Evolutionary conservation across 2,113 vertebrate genomes (phyloP).

Genomic region (Limanda limanda): DNA sequence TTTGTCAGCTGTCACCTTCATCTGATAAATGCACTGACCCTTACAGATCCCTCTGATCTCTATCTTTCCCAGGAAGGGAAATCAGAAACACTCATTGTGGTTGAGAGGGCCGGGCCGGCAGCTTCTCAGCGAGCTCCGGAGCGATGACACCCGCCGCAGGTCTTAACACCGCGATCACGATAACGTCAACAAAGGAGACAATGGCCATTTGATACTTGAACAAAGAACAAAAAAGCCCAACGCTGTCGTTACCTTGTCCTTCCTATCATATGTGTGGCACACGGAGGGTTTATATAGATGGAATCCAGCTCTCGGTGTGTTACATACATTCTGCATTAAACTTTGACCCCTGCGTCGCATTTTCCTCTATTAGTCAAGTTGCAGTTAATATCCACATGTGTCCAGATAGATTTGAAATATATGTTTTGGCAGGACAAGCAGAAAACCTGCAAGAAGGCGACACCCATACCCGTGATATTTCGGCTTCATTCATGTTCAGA

Average conservation of each 20-base stretch:
- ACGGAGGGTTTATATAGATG: conserved; percentile 3
- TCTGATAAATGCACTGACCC: conserved; percentile 78
- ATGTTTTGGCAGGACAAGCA: too few species aligned
- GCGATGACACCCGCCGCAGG: conserved; percentile 31
- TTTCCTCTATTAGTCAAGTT: too few species aligned
- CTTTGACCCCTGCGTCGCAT: too few species aligned
- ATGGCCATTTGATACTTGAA: conserved; percentile 37
- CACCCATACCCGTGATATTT: too few species aligned
- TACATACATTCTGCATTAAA: too few species aligned
- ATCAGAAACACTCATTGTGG: conserved; percentile 56
- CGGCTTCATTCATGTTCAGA: too few species aligned
- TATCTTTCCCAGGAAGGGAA: conserved; percentile 51
- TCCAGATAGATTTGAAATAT: background rate
- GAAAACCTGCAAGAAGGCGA: too few species aligned
- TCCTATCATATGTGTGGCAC: background rate
- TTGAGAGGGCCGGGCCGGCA: conserved; percentile 52
- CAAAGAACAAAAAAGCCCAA: conserved; percentile 41
- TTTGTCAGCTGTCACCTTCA: conserved; percentile 70
- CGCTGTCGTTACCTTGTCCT: conserved; percentile 8
- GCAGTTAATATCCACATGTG: too few species aligned
- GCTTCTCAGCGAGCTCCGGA: conserved; percentile 35
- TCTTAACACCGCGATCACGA: conserved; percentile 47
- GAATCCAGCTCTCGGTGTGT: background rate
- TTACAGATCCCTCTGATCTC: conserved; percentile 61
- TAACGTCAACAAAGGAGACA: conserved; percentile 54